These are phyloP conservation scores for Trachelipus rathkii DNA, from an alignment of 1,140 invertebrate genomes.

Conservation along the genomic window DNA sequence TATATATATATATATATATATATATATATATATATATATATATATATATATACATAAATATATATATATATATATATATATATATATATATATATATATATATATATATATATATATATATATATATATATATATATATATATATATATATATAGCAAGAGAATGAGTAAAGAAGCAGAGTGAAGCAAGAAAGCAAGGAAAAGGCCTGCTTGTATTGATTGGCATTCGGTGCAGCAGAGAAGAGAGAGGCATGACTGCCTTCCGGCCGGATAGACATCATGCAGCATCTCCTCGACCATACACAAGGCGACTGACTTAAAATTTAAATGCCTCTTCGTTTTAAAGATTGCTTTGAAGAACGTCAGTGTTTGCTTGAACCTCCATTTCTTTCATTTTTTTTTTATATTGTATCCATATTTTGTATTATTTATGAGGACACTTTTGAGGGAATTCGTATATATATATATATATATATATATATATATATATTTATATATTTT, in stretches of 20 bases:
- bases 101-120: too few relatives aligned
- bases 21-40: conserved; percentile 15
- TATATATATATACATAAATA: background rate
- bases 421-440: too few relatives aligned
- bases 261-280: too few relatives aligned
- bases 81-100: conserved; percentile 15
- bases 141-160: background rate
- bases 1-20: conserved; percentile 13
- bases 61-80: background rate
- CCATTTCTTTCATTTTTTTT: too few relatives aligned
- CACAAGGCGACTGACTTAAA: background rate
- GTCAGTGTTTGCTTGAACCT: background rate
- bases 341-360: background rate
- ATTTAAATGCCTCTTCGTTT: background rate
- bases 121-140: too few relatives aligned
- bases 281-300: background rate
- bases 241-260: too few relatives aligned
- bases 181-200: background rate
- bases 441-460: too few relatives aligned
- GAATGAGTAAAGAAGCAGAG: background rate
- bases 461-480: too few relatives aligned
- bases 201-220: background rate
- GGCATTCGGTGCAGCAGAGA: background rate
- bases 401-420: too few relatives aligned
- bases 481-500: too few relatives aligned